Percentiles rank a stretch among this genome's conserved stretches.
These are phyloP conservation scores for Dolichoris vasculosae DNA, from an alignment of 1,140 invertebrate genomes.

Conservation along the genomic window DNA sequence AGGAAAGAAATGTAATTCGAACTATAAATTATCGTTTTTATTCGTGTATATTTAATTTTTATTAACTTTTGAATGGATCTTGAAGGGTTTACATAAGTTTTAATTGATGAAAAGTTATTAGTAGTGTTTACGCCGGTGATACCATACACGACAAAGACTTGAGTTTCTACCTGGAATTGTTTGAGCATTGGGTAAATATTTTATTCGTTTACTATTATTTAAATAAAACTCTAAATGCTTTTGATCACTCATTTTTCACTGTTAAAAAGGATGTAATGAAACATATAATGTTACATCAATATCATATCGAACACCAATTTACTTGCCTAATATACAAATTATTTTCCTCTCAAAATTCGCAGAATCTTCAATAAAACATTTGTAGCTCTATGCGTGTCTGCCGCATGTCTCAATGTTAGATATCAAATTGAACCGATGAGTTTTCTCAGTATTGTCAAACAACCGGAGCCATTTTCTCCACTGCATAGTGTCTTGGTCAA, in stretches of 20 bases:
- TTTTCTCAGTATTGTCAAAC: constrained; percentile 39
- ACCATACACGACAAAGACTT: constrained; percentile 30
- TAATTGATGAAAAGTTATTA: constrained; percentile 28
- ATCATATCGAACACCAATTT: constrained; percentile 24
- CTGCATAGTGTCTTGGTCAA: constrained; percentile 55
- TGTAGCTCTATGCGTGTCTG: constrained; percentile 67
- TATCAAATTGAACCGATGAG: constrained; percentile 31
- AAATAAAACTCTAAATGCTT: not conserved
- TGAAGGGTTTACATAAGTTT: constrained; percentile 13
- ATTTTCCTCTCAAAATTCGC: constrained; percentile 48
- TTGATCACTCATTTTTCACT: constrained; percentile 11
- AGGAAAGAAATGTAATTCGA: not conserved
- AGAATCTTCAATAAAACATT: constrained; percentile 40
- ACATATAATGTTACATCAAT: constrained; percentile 27
- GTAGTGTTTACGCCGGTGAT: constrained; percentile 28
- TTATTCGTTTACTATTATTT: not conserved
- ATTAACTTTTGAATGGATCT: constrained; percentile 8
- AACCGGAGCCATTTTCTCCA: constrained; percentile 53
- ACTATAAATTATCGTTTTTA: constrained; percentile 11
- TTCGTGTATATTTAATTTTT: not conserved
- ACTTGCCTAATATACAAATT: constrained; percentile 23
- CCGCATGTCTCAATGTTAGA: constrained; percentile 65
- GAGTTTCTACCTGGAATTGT: constrained; percentile 34
- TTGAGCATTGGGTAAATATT: constrained; percentile 26
- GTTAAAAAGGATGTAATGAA: constrained; percentile 19